Base-by-base conservation (phyloP, 2,888 invertebrate genomes). In the Amphipyra tragopoginis region DNA sequence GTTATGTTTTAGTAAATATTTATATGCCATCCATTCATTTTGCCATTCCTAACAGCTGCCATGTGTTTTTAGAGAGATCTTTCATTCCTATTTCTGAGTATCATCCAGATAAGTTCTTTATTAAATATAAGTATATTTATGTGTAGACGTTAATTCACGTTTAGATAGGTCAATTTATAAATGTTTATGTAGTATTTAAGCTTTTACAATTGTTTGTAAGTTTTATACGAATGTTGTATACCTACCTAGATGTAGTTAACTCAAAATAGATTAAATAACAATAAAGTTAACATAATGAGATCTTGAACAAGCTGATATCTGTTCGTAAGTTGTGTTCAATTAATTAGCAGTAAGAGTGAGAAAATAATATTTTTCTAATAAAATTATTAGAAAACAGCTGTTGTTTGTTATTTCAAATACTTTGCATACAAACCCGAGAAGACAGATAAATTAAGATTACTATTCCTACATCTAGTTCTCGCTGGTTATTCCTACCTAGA, bases 151-250 rank as follows among this genome's bases (percentile, higher is more conserved):
- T 39, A 55, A 56, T 21, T 38, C 42, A 43, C 42, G 13, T 61
- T 56, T 61, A 70, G 42, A 61, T 70, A 70, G 60, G 52, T 39
- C 44, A 72, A 67, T 70, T 70, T 49, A 42, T 59, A 39, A 52
- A 43, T 50, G 10, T 66, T 52, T 43, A 66, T 36, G 13, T 40
- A 36, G 14, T 39, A 42, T 36, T 26, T 61, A 60, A 42, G 52
- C 36, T 65, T 49, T 55, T 51, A 57, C 7, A 29, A 45, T 65
- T 44, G 72, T 72, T 54, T 38, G 8, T 72, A 65, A 65, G 59
- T 52, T 59, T 65, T 72, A 47, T 43, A 71, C 29, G 34, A 57
- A 52, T 55, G 44, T 58, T 56, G 39, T 50, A 11, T 49, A 65
- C 33, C 2, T 21, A 21, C 21, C 36, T 47, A 51, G 26, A 8